These are phyloP conservation scores for Parotocinclus haroldoi DNA, from an alignment of 2,797 vertebrate genomes.

Conservation along the genomic window DNA sequence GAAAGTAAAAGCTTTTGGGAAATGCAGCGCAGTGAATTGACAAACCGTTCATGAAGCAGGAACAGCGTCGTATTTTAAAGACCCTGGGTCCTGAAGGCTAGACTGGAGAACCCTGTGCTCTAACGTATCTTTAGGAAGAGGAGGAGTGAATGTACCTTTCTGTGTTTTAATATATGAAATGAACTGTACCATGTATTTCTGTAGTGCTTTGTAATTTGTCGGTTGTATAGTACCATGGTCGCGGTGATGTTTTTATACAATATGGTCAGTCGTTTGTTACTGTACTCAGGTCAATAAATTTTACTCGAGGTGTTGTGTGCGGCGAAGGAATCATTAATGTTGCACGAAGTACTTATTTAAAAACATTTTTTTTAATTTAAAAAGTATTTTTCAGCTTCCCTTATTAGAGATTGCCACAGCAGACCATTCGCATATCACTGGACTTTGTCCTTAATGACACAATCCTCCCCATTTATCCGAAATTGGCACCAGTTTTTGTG, in stretches of 20 bases:
- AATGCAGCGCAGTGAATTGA: too few relatives aligned
- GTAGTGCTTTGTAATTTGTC: constrained; percentile 69
- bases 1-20: too few relatives aligned
- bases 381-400: too few relatives aligned
- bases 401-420: too few relatives aligned
- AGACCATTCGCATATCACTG: too few relatives aligned
- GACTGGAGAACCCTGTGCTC: not conserved
- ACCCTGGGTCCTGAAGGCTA: not conserved
- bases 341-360: too few relatives aligned
- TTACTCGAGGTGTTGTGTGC: constrained; percentile 32
- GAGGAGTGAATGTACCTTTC: constrained; percentile 86
- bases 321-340: not conserved
- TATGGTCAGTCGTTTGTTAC: constrained; percentile 71
- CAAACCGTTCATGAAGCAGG: too few relatives aligned
- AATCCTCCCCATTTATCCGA: too few relatives aligned
- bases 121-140: not conserved
- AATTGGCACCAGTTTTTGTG: too few relatives aligned
- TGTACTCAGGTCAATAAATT: constrained; percentile 82
- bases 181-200: constrained; percentile 65
- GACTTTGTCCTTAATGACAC: too few relatives aligned
- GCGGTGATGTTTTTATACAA: constrained; percentile 73
- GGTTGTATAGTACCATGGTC: constrained; percentile 65
- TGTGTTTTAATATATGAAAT: constrained; percentile 74
- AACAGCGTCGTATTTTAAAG: too few relatives aligned
- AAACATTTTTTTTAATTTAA: too few relatives aligned